Base-by-base conservation (phyloP, 2,797 vertebrate genomes). In the Podarcis lilfordi region DNA sequence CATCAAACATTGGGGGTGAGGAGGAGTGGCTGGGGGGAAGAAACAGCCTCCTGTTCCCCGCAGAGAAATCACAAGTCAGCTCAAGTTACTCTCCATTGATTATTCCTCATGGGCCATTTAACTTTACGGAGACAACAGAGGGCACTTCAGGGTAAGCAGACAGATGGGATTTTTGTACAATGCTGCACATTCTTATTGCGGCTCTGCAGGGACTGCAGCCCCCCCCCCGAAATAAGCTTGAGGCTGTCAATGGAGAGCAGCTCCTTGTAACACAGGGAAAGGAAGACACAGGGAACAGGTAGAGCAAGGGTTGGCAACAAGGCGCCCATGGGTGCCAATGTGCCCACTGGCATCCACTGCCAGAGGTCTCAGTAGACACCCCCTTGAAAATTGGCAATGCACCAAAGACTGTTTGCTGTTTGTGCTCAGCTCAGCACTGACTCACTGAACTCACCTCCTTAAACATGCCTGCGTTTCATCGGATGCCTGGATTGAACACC, bases 61-160 rank as follows among this genome's bases (percentile, higher is more conserved):
- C 35, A 82, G 88, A 66, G 59, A 87, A 87, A 75, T 43, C n/a
- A 71, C 71, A 81, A 55, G 40, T 76, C 84, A 75, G 78, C 78
- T 85, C 43, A 37, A 69, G 83, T 69, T 68, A 68, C 72, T 69
- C 69, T 80, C 40, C 83, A 76, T 32, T 81, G 78, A 89, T 89
- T 84, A 68, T 76, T 59, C 79, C 61, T 81, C 59, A 86, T 2
- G 88, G 88, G 59, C 88, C 88, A 86, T 89, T 89, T 81, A 89
- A 82, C 83, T 76, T 76, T 75, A 82, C 32, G 8, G 71, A 87
- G 35, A 69, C 68, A 74, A 21, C 23, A 3, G 37, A 59, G 88
- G 88, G 71, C 83, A 68, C 78, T 72, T 74, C 19, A 40, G 32
- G 88, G 84, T 68, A 69, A 75, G 79, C 25, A 2, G 19, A n/a